Evolutionary conservation across 2,797 vertebrate species (phyloP).

Genomic region (Cossypha niveicapilla): DNA sequence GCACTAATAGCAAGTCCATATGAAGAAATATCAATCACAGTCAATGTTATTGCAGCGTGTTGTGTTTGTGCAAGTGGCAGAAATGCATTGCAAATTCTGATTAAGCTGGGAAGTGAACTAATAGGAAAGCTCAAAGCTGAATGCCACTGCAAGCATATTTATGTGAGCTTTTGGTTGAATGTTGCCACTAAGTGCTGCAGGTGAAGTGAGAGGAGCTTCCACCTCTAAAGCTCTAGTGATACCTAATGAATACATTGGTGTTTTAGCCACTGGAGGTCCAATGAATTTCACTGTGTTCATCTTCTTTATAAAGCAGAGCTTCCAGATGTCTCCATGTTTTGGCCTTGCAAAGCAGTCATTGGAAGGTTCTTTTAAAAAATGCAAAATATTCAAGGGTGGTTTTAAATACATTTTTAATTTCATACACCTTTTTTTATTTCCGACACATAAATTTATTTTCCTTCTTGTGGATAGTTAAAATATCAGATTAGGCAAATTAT

Average conservation of each 20-base stretch:
- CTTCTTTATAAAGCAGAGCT: background rate
- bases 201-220: background rate
- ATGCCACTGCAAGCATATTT: slow-evolving; percentile 20
- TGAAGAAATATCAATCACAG: background rate
- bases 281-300: background rate
- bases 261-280: background rate
- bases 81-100: slow-evolving; percentile 57
- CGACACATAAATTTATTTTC: background rate
- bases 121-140: background rate
- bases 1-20: slow-evolving; percentile 7
- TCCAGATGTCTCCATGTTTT: background rate
- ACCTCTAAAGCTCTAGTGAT: background rate
- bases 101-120: slow-evolving; percentile 50
- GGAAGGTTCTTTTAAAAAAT: background rate
- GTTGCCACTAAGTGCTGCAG: slow-evolving; percentile 16
- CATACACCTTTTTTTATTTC: background rate
- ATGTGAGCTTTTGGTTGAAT: slow-evolving; percentile 22
- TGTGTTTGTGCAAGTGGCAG: slow-evolving; percentile 47
- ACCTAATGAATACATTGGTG: background rate
- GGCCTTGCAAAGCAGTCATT: background rate
- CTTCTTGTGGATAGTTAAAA: background rate
- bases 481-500: background rate
- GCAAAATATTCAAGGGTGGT: rapidly evolving
- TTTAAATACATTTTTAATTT: background rate
- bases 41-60: background rate